Evolutionary conservation across 2,113 vertebrate species (phyloP), one percentile per base, ranked within the genome.

Genomic region (Loxodonta africana): DNA sequence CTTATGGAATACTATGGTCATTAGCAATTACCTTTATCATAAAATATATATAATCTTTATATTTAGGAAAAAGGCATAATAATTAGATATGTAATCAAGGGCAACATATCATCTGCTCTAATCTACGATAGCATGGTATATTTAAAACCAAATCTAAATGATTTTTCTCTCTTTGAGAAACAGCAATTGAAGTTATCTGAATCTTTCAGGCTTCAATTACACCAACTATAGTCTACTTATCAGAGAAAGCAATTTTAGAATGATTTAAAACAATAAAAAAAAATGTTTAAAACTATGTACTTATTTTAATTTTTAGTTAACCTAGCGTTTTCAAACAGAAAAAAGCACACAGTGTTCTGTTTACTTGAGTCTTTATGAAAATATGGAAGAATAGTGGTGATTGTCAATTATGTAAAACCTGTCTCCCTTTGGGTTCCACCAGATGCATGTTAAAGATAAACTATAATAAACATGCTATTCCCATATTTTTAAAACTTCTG

Each of bases 81-180:
- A 51, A 89, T 86, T 60, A 48, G n/a, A 51, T 74, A 90, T 53
- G 37, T 65, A 88, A 41, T 77, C 9, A 77, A 92, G 18, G 8
- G 10, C 0, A 92, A 5, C 23, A 65, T 7, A 33, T 17, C 77
- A 82, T 23, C 30, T 93, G 30, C 7, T n/a, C 30, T 89, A 44
- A 86, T 71, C 17, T 85, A 48, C 71, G 89, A 85, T 37, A 62
- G 8, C 8, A 86, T 21, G 65, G 82, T 4, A 82, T 69, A 63
- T 81, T 95, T 94, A 21, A 85, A 4, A 93, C 48, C 6, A 97
- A 90, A 91, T 82, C 1, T 9, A 91, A 90, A 20, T 48, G 28
- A 23, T 21, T 51, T 62, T 3, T 48, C 12, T 80, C 6, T 8
- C 4, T 33, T 87, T 85, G 53, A 78, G 17, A 95, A 46, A 78